Conservation (phyloP, 2,797 vertebrate species). For the Gobionotothen gibberifrons region DNA sequence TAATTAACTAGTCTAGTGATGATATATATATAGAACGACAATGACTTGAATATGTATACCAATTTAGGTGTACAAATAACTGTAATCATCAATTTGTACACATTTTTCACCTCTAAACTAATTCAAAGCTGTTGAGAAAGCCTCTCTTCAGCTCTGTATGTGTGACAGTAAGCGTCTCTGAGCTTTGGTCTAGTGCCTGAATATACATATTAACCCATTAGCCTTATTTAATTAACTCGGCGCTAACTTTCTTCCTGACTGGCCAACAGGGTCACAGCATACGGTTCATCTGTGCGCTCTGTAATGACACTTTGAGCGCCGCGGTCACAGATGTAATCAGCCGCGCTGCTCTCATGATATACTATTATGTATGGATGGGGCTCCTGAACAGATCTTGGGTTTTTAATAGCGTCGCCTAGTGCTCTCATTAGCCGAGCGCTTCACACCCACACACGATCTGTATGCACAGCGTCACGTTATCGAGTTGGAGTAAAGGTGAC, state of each 20-base stretch:
- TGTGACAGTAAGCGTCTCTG: not conserved
- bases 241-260: conserved; percentile 1
- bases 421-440: conserved; percentile 45
- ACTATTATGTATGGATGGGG: conserved; percentile 24
- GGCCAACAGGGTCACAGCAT: conserved; percentile 23
- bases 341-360: conserved; percentile 20
- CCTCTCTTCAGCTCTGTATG: too few relatives aligned
- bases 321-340: conserved; percentile 17
- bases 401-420: conserved; percentile 49
- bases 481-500: conserved; percentile 46
- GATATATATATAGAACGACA: too few relatives aligned
- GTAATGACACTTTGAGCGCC: conserved; percentile 25
- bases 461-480: conserved; percentile 36
- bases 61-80: too few relatives aligned
- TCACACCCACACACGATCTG: conserved; percentile 34
- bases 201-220: conserved; percentile 25
- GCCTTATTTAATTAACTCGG: conserved; percentile 28
- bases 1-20: too few relatives aligned
- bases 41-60: too few relatives aligned
- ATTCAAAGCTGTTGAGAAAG: too few relatives aligned
- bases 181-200: not conserved
- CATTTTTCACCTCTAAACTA: too few relatives aligned
- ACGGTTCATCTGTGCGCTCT: not conserved
- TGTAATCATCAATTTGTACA: too few relatives aligned
- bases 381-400: conserved; percentile 10